Evolutionary conservation across 2,797 vertebrate genomes (phyloP).

Genomic region (Margarornis squamiger): DNA sequence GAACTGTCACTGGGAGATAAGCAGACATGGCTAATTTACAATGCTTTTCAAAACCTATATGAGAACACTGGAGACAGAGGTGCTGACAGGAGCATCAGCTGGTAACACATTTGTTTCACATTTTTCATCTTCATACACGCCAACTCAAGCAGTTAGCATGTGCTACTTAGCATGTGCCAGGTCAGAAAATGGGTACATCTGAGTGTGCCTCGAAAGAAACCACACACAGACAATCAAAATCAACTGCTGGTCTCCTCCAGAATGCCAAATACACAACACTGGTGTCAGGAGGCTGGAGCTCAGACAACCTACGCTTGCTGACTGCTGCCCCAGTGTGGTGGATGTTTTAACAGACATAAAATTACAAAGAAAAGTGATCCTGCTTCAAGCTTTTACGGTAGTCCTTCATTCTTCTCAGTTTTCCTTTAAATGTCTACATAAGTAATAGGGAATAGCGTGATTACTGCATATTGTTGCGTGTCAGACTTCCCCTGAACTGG

Average conservation of each 20-base stretch:
- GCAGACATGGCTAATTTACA: not conserved
- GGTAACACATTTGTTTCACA: not conserved
- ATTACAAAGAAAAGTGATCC: not conserved
- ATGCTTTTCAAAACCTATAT: not conserved
- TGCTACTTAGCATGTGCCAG: not conserved
- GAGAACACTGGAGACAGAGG: not conserved
- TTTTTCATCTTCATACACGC: not conserved
- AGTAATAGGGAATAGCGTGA: not conserved
- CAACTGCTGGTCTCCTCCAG: not conserved
- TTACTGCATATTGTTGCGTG: not conserved
- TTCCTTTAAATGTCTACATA: not conserved
- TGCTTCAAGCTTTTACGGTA: not conserved
- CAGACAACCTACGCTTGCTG: slow-evolving; percentile 52
- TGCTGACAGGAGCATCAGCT: not conserved
- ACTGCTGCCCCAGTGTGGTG: slow-evolving; percentile 74
- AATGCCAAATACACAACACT: not conserved
- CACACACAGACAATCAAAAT: not conserved
- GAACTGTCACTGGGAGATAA: not conserved
- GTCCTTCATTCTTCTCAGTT: not conserved
- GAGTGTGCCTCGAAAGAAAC: not conserved
- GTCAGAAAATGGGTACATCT: not conserved
- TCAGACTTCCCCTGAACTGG: not conserved
- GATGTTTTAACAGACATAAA: slow-evolving; percentile 31
- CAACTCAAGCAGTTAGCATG: not conserved
- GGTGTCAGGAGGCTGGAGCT: not conserved